Base-by-base conservation (phyloP, 2,113 vertebrate species). In the Chionis minor region DNA sequence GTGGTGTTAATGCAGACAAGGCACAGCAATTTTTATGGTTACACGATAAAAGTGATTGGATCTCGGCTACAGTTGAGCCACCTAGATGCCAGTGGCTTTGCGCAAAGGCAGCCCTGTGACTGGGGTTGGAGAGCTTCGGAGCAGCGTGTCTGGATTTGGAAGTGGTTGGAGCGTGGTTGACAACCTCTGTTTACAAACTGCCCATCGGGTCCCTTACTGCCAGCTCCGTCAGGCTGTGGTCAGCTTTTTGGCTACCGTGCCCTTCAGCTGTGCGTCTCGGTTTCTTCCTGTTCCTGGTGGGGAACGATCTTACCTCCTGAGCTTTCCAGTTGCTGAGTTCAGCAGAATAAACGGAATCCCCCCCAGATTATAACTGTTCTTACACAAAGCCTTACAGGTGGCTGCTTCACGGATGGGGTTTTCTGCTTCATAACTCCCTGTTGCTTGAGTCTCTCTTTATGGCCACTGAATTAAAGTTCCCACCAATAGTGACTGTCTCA, bases 201-300 rank as follows among this genome's bases (percentile, higher is more conserved):
- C 19, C n/a, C 26, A 7, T 42, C 1, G 0, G 22, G 47, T 75
- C 12, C 24, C 35, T 72, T 14, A 3, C 38, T 90, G 71, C 80
- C 47, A 28, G 73, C 38, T 67, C 27, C 35, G 6, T 47, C 0
- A 1, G 72, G 42, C n/a, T 81, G 61, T 88, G 61, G 56, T 94
- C 81, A 82, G 49, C 40, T 91, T 85, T 72, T 80, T 94, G 91
- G 70, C 86, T 66, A 4, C 81, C 67, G 14, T 70, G 58, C 35
- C 66, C 77, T 88, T 90, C 91, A 92, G 92, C 87, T 90, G 75
- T 67, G 55, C 40, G 45, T 79, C 85, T 94, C 47, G 2, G 30
- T 67, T 95, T 95, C 63, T 94, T 95, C 62, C 56, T 89, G 40
- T 84, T 92, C 27, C 65, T 90, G 47, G 18, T 81, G 88, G 72